Percentiles rank a stretch among this genome's conserved stretches.
These are phyloP conservation scores for Barypeithes pellucidus DNA, from an alignment of 2,888 invertebrate species.

Conservation along the genomic window DNA sequence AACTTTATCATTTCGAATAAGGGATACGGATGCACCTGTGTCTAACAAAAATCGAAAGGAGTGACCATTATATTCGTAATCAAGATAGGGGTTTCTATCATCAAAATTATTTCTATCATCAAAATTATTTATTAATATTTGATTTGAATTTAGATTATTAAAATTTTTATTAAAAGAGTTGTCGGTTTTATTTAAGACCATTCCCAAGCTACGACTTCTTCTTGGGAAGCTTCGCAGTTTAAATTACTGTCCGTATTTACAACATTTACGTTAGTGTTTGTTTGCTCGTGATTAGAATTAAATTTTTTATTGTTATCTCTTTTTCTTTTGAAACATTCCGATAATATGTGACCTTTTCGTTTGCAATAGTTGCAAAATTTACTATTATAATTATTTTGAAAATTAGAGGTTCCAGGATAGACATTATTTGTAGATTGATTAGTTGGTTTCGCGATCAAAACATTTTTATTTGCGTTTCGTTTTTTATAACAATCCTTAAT, in stretches of 20 bases:
- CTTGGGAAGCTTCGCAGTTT: not conserved
- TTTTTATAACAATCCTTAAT: constrained; percentile 38
- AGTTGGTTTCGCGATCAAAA: not conserved
- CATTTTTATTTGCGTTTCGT: not conserved
- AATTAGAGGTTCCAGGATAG: not conserved
- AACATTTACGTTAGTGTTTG: not conserved
- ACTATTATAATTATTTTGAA: not conserved
- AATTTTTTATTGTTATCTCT: constrained; percentile 14
- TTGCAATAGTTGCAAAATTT: constrained; percentile 2
- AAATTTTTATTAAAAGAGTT: not conserved
- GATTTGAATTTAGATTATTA: not conserved
- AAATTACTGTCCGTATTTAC: too few relatives aligned
- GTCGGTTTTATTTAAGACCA: not conserved
- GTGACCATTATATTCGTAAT: not conserved
- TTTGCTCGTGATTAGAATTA: not conserved
- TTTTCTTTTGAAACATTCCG: constrained; percentile 46
- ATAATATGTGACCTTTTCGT: not conserved
- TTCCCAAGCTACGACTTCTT: not conserved
- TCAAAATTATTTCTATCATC: too few relatives aligned
- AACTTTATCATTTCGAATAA: not conserved
- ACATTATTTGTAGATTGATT: constrained; percentile 5
- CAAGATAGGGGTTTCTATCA: not conserved
- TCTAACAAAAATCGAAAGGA: not conserved
- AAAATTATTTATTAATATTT: not conserved
- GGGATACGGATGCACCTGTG: not conserved